phyloP scores from a whole-genome alignment of 2,113 vertebrate genomes.

The Echinops telfairi region DNA sequence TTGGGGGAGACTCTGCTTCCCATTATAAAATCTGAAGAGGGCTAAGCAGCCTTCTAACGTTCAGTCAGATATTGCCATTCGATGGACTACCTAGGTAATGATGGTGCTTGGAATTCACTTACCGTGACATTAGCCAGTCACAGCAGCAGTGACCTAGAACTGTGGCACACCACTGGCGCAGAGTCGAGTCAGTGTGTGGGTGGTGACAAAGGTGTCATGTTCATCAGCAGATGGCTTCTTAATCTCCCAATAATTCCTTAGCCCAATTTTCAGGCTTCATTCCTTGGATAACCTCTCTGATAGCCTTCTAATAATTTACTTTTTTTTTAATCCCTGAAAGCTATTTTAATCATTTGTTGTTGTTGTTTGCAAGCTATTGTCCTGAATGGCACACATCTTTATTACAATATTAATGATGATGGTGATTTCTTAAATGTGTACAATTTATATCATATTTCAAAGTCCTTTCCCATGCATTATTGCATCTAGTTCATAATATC shows the following conservation, averaged over 20 bases:
- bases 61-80: neutral
- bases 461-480: constrained; percentile 19
- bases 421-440: neutral
- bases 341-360: neutral
- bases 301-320: neutral
- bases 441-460: constrained; percentile 44
- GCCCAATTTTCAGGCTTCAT: neutral
- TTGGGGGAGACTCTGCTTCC: neutral
- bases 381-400: neutral
- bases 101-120: constrained; percentile 11
- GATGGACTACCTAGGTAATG: neutral
- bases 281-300: neutral
- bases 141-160: neutral
- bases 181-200: neutral
- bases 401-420: neutral
- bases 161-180: too few relatives aligned
- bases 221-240: neutral
- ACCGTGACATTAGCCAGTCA: neutral
- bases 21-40: neutral
- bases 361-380: neutral
- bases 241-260: neutral
- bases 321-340: constrained; percentile 4
- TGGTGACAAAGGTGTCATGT: rapidly evolving
- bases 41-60: neutral
- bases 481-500: neutral